phyloP scores from a whole-genome alignment of 2,113 vertebrate species.

The Oncorhynchus nerka region DNA sequence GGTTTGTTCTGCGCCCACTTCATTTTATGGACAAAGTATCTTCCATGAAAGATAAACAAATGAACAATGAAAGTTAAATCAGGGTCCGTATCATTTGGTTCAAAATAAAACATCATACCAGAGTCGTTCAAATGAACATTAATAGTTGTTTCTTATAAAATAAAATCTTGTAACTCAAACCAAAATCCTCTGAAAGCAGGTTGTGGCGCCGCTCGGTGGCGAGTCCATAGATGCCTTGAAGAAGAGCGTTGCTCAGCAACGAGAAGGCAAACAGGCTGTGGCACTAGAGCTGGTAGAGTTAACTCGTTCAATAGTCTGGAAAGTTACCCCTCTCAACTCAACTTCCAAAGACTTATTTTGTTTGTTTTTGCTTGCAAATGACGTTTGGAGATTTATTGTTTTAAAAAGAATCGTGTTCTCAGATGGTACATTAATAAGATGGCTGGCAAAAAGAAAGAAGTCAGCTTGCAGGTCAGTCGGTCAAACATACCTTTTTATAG shows the following conservation, averaged over 20 bases:
- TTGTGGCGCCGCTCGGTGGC: too few species aligned
- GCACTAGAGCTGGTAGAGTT: background rate
- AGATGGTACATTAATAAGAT: conserved; percentile 36
- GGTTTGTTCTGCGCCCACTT: too few species aligned
- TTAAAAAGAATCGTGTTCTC: accelerated
- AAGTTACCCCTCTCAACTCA: background rate
- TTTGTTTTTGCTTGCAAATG: background rate
- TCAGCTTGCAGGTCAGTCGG: conserved; percentile 69
- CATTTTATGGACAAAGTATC: too few species aligned
- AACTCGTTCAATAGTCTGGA: too few species aligned
- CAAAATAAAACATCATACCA: too few species aligned
- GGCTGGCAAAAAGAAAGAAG: conserved; percentile 80
- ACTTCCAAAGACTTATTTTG: background rate
- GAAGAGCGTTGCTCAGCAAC: conserved; percentile 62
- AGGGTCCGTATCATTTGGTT: too few species aligned
- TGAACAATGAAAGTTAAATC: too few species aligned
- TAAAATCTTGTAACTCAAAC: too few species aligned
- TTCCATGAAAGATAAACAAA: too few species aligned
- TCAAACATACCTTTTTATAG: background rate
- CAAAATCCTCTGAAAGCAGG: too few species aligned
- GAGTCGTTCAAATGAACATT: too few species aligned
- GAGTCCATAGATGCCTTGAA: background rate
- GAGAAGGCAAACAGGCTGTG: conserved; percentile 46
- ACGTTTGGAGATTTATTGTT: background rate
- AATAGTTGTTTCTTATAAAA: too few species aligned